Conservation (phyloP, 1,140 invertebrate genomes). For the Orius insidiosus region DNA sequence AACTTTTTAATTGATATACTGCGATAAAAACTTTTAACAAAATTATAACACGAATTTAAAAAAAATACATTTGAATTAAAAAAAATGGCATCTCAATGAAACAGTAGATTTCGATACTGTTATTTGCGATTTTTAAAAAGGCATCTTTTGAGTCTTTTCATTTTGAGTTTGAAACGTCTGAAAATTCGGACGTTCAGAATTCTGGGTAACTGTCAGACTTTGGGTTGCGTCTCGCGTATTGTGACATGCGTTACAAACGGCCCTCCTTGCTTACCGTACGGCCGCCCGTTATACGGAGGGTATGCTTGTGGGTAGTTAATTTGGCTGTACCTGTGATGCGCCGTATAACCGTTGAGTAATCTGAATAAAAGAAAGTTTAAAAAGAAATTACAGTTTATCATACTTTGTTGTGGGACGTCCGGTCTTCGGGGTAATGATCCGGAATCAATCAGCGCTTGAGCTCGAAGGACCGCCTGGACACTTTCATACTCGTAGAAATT, state of each 20-base stretch:
- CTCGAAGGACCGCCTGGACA: conserved; percentile 36
- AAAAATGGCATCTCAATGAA: no score
- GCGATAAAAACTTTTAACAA: no score
- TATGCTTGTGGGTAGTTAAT: conserved; percentile 8
- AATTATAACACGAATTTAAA: no score
- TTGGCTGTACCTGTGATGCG: conserved; percentile 22
- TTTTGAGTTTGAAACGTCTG: no score
- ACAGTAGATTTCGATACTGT: no score
- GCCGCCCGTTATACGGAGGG: conserved; percentile 20
- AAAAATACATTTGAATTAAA: no score
- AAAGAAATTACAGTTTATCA: background rate
- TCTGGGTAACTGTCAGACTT: conserved; percentile 3
- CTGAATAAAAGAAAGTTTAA: conserved; percentile 12
- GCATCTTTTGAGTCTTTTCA: no score
- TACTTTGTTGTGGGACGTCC: conserved; percentile 12
- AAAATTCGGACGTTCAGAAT: no score
- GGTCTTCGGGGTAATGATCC: conserved; percentile 18
- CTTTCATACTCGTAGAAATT: conserved; percentile 73
- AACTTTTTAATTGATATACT: no score
- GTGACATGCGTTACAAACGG: conserved; percentile 40
- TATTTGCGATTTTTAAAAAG: no score
- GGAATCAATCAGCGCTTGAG: conserved; percentile 17
- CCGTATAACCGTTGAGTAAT: conserved; percentile 20
- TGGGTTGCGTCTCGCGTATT: conserved; percentile 24
- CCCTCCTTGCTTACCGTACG: conserved; percentile 28